Percentiles rank a stretch among this genome's conserved stretches.
phyloP scores from a whole-genome alignment of 1,140 invertebrate species.

The Apis dorsata region DNA sequence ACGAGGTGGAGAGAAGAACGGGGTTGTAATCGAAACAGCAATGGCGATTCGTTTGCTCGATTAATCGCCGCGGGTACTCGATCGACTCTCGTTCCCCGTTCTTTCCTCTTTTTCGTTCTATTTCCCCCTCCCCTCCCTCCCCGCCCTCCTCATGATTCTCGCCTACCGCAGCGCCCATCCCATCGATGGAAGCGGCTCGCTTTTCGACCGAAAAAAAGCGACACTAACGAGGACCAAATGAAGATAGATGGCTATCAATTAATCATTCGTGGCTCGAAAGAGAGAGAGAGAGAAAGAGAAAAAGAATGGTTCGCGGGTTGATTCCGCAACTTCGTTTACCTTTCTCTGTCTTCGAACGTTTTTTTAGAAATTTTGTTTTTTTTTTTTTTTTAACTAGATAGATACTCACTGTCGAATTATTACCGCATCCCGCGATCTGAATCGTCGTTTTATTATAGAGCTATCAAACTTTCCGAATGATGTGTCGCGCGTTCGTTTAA shows the following conservation, averaged over 20 bases:
- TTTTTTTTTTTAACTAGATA: too few relatives aligned
- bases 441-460: too few relatives aligned
- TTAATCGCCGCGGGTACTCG: slow-evolving; percentile 22
- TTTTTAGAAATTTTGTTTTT: too few relatives aligned
- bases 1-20: background rate
- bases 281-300: slow-evolving; percentile 3
- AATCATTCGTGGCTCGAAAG: slow-evolving; percentile 15
- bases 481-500: too few relatives aligned
- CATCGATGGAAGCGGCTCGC: background rate
- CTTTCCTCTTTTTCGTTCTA: slow-evolving; percentile 11
- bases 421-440: too few relatives aligned
- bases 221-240: slow-evolving; percentile 53
- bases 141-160: background rate
- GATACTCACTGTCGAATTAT: too few relatives aligned
- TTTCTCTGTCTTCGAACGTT: too few relatives aligned
- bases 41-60: slow-evolving; percentile 25
- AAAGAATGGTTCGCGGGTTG: slow-evolving; percentile 7
- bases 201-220: slow-evolving; percentile 8
- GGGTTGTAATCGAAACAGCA: background rate
- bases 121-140: background rate
- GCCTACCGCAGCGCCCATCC: too few relatives aligned
- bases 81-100: slow-evolving; percentile 10
- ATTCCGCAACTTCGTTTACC: slow-evolving; percentile 17
- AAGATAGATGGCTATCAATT: slow-evolving; percentile 55
- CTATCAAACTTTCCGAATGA: too few relatives aligned